A percentile compares a stretch with the other conserved stretches of the same genome.
phyloP scores from a whole-genome alignment of 92 coral and sea anemone genomes.

The Metridium senile region DNA sequence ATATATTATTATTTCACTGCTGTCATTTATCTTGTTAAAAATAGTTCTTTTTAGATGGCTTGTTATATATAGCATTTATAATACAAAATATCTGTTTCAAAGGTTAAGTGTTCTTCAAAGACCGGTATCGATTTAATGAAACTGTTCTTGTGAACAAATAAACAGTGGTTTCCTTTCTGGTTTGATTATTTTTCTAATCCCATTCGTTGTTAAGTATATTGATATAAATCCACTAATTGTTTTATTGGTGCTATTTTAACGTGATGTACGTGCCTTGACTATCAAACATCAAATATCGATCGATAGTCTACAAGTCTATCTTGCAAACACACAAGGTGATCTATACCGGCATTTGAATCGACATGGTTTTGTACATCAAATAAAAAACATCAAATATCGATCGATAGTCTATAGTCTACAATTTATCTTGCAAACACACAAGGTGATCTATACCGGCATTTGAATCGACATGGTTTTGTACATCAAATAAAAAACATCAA shows the following conservation, averaged over 20 bases:
- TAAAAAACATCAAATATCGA: too few relatives aligned
- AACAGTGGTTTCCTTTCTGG: background rate
- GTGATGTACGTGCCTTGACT: background rate
- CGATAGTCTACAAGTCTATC: too few relatives aligned
- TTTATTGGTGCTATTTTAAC: background rate
- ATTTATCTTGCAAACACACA: too few relatives aligned
- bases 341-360: too few relatives aligned
- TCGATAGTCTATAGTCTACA: too few relatives aligned
- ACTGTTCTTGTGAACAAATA: background rate
- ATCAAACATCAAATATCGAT: background rate
- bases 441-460: too few relatives aligned
- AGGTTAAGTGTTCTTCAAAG: slow-evolving; percentile 10
- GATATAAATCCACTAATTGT: background rate
- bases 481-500: too few relatives aligned
- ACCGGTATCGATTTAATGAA: slow-evolving; percentile 17
- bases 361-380: too few relatives aligned
- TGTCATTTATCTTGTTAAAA: background rate
- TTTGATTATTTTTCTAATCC: background rate
- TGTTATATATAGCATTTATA: too few relatives aligned
- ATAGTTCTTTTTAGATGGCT: too few relatives aligned
- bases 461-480: too few relatives aligned
- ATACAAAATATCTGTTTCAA: background rate
- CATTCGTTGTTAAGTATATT: background rate
- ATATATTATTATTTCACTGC: background rate
- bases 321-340: background rate